Percentiles rank a stretch among this genome's conserved stretches.
phyloP scores from a whole-genome alignment of 2,797 vertebrate species.

The Myotis vivesi region DNA sequence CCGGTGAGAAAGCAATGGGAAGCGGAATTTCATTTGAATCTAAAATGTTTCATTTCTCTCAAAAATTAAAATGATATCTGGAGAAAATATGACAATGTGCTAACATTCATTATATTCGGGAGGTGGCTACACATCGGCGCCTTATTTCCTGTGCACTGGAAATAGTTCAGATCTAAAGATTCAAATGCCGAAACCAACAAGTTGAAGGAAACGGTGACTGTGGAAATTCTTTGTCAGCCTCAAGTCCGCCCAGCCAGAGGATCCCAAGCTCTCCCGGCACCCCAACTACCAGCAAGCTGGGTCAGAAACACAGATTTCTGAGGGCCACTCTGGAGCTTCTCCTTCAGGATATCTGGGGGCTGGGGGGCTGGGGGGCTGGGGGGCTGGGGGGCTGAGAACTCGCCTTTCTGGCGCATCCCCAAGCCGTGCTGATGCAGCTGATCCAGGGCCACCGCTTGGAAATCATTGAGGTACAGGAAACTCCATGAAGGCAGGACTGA shows the following conservation, averaged over 20 bases:
- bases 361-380: no score
- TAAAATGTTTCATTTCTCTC: background rate
- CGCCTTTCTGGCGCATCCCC: background rate
- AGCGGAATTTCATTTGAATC: background rate
- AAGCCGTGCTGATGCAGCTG: rapidly evolving
- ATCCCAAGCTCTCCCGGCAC: background rate
- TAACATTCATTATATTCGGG: background rate
- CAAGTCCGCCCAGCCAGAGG: background rate
- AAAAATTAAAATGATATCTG: background rate
- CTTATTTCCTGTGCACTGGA: background rate
- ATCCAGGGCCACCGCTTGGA: background rate
- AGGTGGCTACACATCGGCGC: background rate
- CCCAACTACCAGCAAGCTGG: no score
- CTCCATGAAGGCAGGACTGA: background rate
- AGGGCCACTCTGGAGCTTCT: background rate
- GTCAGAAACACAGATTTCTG: background rate
- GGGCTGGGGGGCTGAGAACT: no score
- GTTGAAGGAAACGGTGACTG: background rate
- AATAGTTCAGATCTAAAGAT: background rate
- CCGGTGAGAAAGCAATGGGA: background rate
- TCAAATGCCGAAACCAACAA: background rate
- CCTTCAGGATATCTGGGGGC: no score
- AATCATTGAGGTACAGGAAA: background rate
- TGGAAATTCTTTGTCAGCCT: background rate
- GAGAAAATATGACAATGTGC: background rate